Percentiles rank a stretch among this genome's conserved stretches.
Conservation (phyloP, 2,113 vertebrate genomes). For the Dryoscopus gambensis region DNA sequence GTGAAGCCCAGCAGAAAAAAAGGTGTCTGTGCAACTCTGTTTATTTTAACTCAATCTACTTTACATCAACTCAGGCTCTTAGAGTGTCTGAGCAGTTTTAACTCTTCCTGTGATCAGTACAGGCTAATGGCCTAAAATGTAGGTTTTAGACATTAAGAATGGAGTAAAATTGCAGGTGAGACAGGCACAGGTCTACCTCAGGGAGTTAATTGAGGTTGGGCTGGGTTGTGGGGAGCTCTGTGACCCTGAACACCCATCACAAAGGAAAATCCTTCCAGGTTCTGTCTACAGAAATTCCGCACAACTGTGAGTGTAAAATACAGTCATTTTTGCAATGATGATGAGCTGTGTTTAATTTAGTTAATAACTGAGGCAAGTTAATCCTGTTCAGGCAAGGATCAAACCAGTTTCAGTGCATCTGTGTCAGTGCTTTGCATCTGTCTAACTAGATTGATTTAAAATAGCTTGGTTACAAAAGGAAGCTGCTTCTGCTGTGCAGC, state of each 20-base stretch:
- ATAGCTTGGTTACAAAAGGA: not conserved
- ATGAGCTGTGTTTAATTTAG: conserved; percentile 35
- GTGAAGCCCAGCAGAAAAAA: not conserved
- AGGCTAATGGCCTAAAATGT: not conserved
- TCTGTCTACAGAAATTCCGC: not conserved
- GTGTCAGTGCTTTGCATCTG: conserved; percentile 27
- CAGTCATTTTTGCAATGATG: conserved; percentile 1
- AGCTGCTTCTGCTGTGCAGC: not conserved
- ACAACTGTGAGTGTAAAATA: not conserved
- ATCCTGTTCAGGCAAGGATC: conserved; percentile 39
- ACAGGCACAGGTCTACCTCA: not conserved
- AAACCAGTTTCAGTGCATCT: conserved; percentile 36
- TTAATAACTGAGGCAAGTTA: conserved; percentile 39
- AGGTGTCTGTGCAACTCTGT: not conserved
- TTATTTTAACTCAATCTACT: not conserved
- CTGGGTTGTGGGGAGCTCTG: not conserved
- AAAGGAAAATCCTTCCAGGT: not conserved
- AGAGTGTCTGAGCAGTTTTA: not conserved
- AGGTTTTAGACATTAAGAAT: not conserved
- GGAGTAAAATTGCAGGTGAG: not conserved
- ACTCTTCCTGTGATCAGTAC: not conserved
- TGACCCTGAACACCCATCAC: not conserved
- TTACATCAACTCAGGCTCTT: not conserved
- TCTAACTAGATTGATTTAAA: not conserved
- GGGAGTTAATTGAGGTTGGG: not conserved